Percentiles rank a stretch among this genome's conserved stretches.
These are phyloP conservation scores for Synergus itoensis DNA, from an alignment of 2,888 invertebrate species.

Conservation along the genomic window DNA sequence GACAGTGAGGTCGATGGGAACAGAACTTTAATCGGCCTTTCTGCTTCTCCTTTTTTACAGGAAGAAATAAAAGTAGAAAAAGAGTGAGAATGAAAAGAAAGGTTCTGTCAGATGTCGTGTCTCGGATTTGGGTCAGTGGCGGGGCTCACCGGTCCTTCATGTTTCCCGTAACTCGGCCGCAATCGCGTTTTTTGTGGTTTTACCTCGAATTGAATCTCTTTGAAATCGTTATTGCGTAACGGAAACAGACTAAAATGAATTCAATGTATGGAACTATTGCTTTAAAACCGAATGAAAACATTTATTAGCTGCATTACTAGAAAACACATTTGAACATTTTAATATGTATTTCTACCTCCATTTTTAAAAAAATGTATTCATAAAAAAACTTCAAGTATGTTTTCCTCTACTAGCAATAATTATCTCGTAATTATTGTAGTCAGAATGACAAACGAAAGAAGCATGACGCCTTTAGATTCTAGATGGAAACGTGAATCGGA, in stretches of 20 bases:
- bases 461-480: conserved; percentile 38
- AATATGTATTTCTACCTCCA: no score
- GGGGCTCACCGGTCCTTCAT: conserved; percentile 64
- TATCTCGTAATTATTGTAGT: neutral
- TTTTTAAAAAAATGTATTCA: no score
- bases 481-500: conserved; percentile 53
- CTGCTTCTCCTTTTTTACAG: conserved; percentile 21
- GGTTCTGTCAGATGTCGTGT: conserved; percentile 63
- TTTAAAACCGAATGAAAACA: neutral
- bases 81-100: conserved; percentile 57
- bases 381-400: no score
- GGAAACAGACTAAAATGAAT: conserved; percentile 57
- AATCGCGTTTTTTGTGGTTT: conserved; percentile 62
- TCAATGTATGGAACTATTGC: conserved; percentile 25
- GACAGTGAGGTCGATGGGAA: neutral
- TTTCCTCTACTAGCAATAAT: no score
- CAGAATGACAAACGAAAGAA: conserved; percentile 14
- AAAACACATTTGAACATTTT: neutral
- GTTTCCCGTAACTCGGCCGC: conserved; percentile 64
- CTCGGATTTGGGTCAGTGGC: conserved; percentile 69
- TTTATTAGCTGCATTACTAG: neutral
- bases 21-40: conserved; percentile 4
- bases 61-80: conserved; percentile 57
- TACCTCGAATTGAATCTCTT: conserved; percentile 49
- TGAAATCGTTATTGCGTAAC: conserved; percentile 58